phyloP scores from a whole-genome alignment of 2,888 invertebrate genomes.

The Labia minor region DNA sequence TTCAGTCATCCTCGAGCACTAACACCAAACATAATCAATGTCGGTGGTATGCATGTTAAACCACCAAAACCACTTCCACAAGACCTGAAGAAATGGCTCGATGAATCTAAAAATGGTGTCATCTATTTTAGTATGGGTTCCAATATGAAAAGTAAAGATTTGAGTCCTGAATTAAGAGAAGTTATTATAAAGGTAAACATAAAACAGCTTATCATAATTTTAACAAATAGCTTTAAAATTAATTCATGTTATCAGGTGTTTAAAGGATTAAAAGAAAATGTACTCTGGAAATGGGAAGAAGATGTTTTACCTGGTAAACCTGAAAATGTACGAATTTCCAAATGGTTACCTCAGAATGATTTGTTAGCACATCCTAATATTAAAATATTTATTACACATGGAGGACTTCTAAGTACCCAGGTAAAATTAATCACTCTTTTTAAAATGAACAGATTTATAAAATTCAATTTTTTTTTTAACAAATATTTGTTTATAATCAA shows the following conservation, averaged over 20 bases:
- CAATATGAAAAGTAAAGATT: neutral
- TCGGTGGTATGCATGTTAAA: neutral
- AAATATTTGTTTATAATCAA: too few species aligned
- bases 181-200: too few species aligned
- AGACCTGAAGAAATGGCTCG: neutral
- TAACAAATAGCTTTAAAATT: slow-evolving; percentile 41
- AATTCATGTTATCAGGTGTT: slow-evolving; percentile 27
- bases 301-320: slow-evolving; percentile 29
- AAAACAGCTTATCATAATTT: too few species aligned
- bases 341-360: slow-evolving; percentile 33
- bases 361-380: slow-evolving; percentile 26
- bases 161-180: too few species aligned
- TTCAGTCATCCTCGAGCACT: slow-evolving; percentile 23
- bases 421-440: too few species aligned
- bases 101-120: neutral
- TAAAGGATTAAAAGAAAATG: slow-evolving; percentile 29
- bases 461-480: too few species aligned
- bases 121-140: neutral
- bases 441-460: too few species aligned
- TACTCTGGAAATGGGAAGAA: slow-evolving; percentile 31
- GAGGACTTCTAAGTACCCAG: neutral
- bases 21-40: neutral
- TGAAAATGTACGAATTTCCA: slow-evolving; percentile 29
- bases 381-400: neutral
- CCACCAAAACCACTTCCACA: neutral